Percentiles rank a stretch among this genome's conserved stretches.
Evolutionary conservation across 1,140 invertebrate genomes (phyloP).

Genomic region (Drosophila pandora): DNA sequence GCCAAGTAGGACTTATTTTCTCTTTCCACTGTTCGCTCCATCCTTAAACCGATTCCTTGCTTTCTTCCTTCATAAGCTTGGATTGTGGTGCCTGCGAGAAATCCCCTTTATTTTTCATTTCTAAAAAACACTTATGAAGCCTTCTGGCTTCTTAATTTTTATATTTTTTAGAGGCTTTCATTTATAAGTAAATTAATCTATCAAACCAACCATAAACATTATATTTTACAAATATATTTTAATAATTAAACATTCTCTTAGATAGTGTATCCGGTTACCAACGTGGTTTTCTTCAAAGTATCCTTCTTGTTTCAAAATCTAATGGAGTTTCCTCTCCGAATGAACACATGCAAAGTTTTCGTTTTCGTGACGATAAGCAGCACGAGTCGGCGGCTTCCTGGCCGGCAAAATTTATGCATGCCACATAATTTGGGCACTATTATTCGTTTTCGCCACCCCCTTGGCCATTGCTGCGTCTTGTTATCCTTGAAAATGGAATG

Average conservation of each 20-base stretch:
- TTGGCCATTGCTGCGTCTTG: not conserved
- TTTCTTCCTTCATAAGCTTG: not conserved
- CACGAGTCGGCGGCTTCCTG: slow-evolving; percentile 70
- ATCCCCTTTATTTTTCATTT: slow-evolving; percentile 10
- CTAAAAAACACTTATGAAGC: too few relatives aligned
- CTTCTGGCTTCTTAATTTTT: too few relatives aligned
- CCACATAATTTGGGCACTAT: slow-evolving; percentile 77
- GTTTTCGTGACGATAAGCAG: slow-evolving; percentile 72
- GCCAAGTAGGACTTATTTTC: slow-evolving; percentile 4
- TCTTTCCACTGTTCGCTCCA: not conserved
- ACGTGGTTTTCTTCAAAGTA: not conserved
- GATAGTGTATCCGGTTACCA: slow-evolving; percentile 19
- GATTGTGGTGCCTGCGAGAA: slow-evolving; percentile 9
- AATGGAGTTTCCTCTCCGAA: slow-evolving; percentile 61
- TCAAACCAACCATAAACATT: not conserved
- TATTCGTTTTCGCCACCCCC: slow-evolving; percentile 43
- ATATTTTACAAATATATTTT: not conserved
- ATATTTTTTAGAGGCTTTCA: not conserved
- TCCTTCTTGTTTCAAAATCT: slow-evolving; percentile 56
- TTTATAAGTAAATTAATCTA: not conserved
- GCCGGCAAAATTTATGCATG: slow-evolving; percentile 75
- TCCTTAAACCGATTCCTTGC: not conserved
- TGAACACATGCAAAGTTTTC: slow-evolving; percentile 63
- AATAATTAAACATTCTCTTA: not conserved
- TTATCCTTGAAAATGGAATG: slow-evolving; percentile 5